A percentile compares a stretch with the other conserved stretches of the same genome.
These are phyloP conservation scores for Clanis bilineata DNA, from an alignment of 2,888 invertebrate species.

Conservation along the genomic window DNA sequence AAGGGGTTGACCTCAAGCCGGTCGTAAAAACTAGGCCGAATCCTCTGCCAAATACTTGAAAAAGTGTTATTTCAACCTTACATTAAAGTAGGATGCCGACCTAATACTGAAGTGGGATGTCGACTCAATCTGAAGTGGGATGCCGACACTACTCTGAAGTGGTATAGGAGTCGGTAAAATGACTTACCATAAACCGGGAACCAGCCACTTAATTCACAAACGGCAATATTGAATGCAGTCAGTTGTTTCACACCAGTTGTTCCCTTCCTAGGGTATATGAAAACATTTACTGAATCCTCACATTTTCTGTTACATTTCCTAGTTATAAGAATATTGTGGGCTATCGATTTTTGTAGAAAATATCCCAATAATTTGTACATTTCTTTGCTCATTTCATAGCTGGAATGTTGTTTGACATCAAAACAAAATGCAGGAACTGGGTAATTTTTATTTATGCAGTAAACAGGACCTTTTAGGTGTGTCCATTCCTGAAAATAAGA, in stretches of 20 bases:
- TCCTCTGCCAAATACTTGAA: too few relatives aligned
- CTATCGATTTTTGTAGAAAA: slow-evolving; percentile 83
- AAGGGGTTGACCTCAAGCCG: too few relatives aligned
- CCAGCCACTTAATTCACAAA: slow-evolving; percentile 90
- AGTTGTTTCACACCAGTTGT: slow-evolving; percentile 81
- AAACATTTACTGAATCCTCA: slow-evolving; percentile 75
- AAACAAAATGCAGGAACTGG: slow-evolving; percentile 88
- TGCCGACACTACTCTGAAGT: too few relatives aligned
- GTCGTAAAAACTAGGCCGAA: too few relatives aligned
- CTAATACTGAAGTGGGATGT: too few relatives aligned
- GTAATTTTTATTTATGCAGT: slow-evolving; percentile 70
- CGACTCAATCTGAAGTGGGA: too few relatives aligned
- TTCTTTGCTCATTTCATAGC: slow-evolving; percentile 50
- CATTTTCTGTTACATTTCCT: slow-evolving; percentile 57
- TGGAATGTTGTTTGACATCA: slow-evolving; percentile 64
- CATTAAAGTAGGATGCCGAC: too few relatives aligned
- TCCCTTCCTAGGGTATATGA: slow-evolving; percentile 85
- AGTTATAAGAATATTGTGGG: slow-evolving; percentile 89
- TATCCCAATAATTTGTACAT: slow-evolving; percentile 78
- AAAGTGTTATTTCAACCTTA: too few relatives aligned
- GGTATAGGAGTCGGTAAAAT: too few relatives aligned
- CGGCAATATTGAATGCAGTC: slow-evolving; percentile 85
- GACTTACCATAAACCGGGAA: slow-evolving; percentile 85
- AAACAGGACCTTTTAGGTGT: slow-evolving; percentile 77
- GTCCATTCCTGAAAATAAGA: slow-evolving; percentile 79